Evolutionary conservation across 1,140 invertebrate species (phyloP).

Genomic region (Drosophila mojavensis): DNA sequence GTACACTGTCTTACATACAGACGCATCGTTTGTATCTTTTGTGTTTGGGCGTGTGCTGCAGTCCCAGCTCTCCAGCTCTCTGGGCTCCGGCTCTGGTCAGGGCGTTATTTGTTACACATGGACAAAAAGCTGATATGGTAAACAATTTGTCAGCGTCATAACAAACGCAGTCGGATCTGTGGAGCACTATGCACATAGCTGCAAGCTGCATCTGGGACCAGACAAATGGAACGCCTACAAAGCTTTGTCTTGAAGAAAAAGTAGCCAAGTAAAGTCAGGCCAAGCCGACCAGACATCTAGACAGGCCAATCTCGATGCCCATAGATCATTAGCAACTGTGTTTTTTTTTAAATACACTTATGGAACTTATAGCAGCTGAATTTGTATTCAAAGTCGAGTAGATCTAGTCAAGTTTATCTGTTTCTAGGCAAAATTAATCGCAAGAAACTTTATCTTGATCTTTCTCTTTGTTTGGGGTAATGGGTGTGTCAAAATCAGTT

Average conservation of each 20-base stretch:
- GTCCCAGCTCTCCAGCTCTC: conserved; percentile 5
- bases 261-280: not conserved
- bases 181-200: conserved; percentile 7
- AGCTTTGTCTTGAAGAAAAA: conserved; percentile 24
- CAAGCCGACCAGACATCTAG: conserved; percentile 25
- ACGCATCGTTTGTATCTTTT: conserved; percentile 41
- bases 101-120: conserved; percentile 75
- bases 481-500: too few species aligned
- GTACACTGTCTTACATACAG: conserved; percentile 21
- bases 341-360: not conserved
- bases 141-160: conserved; percentile 80
- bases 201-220: conserved; percentile 18
- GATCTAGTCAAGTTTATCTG: too few species aligned
- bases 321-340: conserved; percentile 24
- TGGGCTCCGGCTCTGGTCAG: conserved; percentile 34
- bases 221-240: conserved; percentile 43
- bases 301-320: conserved; percentile 40
- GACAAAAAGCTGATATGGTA: conserved; percentile 74
- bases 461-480: too few species aligned
- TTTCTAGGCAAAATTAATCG: too few species aligned
- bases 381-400: too few species aligned
- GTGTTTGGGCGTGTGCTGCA: conserved; percentile 65
- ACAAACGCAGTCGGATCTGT: conserved; percentile 16
- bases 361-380: not conserved
- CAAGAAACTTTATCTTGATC: too few species aligned